Percentiles rank a stretch among this genome's conserved stretches.
These are phyloP conservation scores for Micrasema minimum DNA, from an alignment of 1,140 invertebrate genomes.

Conservation along the genomic window DNA sequence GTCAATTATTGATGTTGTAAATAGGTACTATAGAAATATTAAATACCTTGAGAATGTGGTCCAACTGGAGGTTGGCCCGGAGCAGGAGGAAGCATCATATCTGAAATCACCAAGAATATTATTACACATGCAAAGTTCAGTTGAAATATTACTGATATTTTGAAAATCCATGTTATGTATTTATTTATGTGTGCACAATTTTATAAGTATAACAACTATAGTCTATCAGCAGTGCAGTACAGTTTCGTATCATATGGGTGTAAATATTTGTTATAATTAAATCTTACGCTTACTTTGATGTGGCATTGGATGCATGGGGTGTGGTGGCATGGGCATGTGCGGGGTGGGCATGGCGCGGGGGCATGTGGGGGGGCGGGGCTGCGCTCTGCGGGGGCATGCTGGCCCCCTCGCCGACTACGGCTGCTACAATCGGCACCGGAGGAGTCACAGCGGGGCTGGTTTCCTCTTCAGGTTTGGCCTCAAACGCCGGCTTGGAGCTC, in stretches of 20 bases:
- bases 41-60: constrained; percentile 57
- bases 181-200: too few relatives aligned
- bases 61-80: constrained; percentile 64
- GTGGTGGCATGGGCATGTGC: constrained; percentile 56
- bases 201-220: too few relatives aligned
- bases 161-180: too few relatives aligned
- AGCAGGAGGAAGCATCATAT: constrained; percentile 63
- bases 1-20: too few relatives aligned
- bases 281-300: constrained; percentile 56
- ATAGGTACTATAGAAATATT: too few relatives aligned
- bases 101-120: too few relatives aligned
- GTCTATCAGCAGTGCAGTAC: too few relatives aligned
- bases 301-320: constrained; percentile 58
- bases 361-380: constrained; percentile 54
- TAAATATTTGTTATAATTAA: not conserved
- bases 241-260: too few relatives aligned
- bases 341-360: constrained; percentile 56
- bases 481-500: constrained; percentile 14
- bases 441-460: not conserved
- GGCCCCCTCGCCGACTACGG: constrained; percentile 43
- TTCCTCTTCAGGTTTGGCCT: constrained; percentile 46
- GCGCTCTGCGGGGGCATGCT: constrained; percentile 55
- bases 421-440: not conserved
- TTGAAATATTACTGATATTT: too few relatives aligned
- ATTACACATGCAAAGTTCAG: not conserved